Base-by-base conservation (phyloP, 2,113 vertebrate genomes). In the Cynopterus brachyotis region DNA sequence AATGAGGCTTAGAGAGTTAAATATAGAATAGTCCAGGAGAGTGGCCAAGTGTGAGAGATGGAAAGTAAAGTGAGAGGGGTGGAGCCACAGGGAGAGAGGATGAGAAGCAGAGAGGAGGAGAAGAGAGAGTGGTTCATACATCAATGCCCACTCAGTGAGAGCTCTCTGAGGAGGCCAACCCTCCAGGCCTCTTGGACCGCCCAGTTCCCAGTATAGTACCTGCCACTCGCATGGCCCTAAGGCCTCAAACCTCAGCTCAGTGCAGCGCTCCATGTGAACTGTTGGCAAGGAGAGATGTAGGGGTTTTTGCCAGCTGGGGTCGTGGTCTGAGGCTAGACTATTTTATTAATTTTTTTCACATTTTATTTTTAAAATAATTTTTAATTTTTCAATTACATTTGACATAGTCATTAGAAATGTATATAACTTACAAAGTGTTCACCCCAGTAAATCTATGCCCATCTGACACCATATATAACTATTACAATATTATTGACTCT, bases 1-100 rank as follows among this genome's bases (percentile, higher is more conserved):
- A 98, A 98, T 96, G 98, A 98, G 96, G 96, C 97, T 93, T 96
- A 93, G 94, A 93, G 96, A 98, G 97, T 97, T 96, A 95, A 97
- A 97, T 79, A 75, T 28, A 91, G 97, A 47, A 11, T 7, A 12
- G 59, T 10, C 37, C 72, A 72, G 84, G 82, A 93, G 92, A 96
- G 97, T 35, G 59, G 90, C 79, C 90, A 96, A 45, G 35, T 32
- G 42, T 66, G 83, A 93, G 75, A 62, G 78, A 62, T 3, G 13
- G 59, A 70, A 40, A 59, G 40, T 32, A 20, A 37, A 64, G 80
- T 0, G 20, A 12, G 91, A 94, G 17, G 26, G 37, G 32, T 2
- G 45, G 50, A 22, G 35, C 28, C 4, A 30, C 19, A 5, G 12
- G 32, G 19, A 35, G 22, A 28, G 24, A 57, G 12, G 7, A 42